phyloP scores from a whole-genome alignment of 2,113 vertebrate species.

The Hylia prasina region DNA sequence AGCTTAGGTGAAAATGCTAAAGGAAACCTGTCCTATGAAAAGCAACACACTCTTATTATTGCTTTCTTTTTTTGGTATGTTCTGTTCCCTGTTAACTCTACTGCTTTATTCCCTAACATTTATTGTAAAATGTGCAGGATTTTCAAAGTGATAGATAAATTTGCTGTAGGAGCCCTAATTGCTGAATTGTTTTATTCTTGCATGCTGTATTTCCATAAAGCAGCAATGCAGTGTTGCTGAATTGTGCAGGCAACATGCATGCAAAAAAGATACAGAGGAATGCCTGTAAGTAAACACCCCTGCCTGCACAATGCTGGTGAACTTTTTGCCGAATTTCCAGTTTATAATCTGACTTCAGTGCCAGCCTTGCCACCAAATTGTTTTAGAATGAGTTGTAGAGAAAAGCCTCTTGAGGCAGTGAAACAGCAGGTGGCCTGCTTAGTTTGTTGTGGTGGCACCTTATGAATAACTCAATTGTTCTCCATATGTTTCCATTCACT shows the following conservation, averaged over 20 bases:
- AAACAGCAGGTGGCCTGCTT: constrained; percentile 59
- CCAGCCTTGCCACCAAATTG: constrained; percentile 20
- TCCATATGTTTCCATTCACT: constrained; percentile 52
- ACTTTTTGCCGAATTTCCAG: not conserved
- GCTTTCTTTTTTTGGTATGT: not conserved
- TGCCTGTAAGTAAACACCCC: fast-evolving
- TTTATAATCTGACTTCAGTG: not conserved
- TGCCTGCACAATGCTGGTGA: not conserved
- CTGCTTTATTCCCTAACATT: not conserved
- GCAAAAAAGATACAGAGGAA: not conserved
- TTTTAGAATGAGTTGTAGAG: constrained; percentile 42
- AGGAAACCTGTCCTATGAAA: not conserved
- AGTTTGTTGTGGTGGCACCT: constrained; percentile 27
- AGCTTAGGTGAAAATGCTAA: not conserved
- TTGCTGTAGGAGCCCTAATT: not conserved
- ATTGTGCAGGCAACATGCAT: not conserved
- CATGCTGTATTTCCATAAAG: not conserved
- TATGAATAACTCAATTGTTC: constrained; percentile 60
- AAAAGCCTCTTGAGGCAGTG: constrained; percentile 26
- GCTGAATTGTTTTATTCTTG: not conserved
- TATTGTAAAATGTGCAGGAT: not conserved
- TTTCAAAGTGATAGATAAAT: not conserved
- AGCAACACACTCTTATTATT: not conserved
- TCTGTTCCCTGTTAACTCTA: not conserved
- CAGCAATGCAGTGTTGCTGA: not conserved